Base-by-base conservation (phyloP, 2,888 invertebrate species). In the Dasypolia templi region DNA sequence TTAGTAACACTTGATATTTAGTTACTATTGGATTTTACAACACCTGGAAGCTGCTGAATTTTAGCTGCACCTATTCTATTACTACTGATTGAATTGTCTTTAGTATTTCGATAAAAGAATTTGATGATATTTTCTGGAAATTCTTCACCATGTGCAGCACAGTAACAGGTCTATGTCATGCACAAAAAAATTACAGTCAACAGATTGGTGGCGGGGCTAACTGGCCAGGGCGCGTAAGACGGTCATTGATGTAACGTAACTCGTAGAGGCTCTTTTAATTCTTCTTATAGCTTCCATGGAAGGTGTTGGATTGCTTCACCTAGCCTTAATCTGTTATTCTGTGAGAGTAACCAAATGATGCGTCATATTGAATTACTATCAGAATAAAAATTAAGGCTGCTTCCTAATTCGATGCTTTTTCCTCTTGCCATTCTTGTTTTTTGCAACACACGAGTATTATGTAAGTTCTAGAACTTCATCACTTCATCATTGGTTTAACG, bases 391-490 rank as follows among this genome's bases (percentile, higher is more conserved):
- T 51, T 7, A 58, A 44, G 19, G 2, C 22, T 14, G 14, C 44
- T 51, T 44, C 49, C 44, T 53, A 67, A 9, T 12, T 32, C 22
- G 22, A 17, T 32, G 1, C 26, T 44, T 61, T 71, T 68, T 55
- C 32, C 46, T 53, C 39, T 7, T 17, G 51, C 22, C n/a, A 32
- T 77, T 59, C 11, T 58, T 51, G 17, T 59, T 51, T 71, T 70
- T 44, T 26, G 72, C 19, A 11, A 51, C 4, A 51, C 9, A n/a
- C n/a, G 6, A 22, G 12, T 29, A 17, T 26, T 55, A 62, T 26
- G 19, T 22, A 49, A 42, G 11, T 77, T 46, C 58, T 59, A 46
- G 51, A 79, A 79, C 29, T 32, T 39, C 22, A 61, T 32, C 26
- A 39, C 32, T 46, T 19, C 51, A 51, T 64, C 32, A 68, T 67